These are phyloP conservation scores for Prionace glauca DNA, from an alignment of 2,797 vertebrate species.

Conservation along the genomic window DNA sequence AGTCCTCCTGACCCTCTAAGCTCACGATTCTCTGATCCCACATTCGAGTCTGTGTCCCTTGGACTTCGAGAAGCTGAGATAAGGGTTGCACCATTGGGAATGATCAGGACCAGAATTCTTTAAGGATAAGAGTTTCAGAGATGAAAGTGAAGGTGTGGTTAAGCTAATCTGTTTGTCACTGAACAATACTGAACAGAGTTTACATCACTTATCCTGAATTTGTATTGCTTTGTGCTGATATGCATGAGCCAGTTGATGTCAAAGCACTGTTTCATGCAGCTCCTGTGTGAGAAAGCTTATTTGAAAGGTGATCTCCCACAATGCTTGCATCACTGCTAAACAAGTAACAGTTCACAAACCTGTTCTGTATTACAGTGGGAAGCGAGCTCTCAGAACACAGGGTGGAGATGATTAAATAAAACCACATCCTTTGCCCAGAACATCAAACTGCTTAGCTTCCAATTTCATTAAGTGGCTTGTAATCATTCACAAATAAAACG, in stretches of 20 bases:
- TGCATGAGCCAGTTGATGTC: not conserved
- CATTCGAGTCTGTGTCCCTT: not conserved
- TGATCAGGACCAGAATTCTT: not conserved
- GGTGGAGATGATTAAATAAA: not conserved
- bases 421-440: conserved; percentile 14
- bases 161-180: not conserved
- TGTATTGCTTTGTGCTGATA: not conserved
- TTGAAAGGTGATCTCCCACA: not conserved
- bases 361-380: not conserved
- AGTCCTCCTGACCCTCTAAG: no score
- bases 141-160: not conserved
- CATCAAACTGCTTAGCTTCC: not conserved
- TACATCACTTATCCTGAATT: not conserved
- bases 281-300: not conserved
- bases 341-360: not conserved
- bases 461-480: not conserved
- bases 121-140: not conserved
- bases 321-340: not conserved
- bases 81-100: not conserved
- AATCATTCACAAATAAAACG: conserved; percentile 18
- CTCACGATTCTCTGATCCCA: no score
- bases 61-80: not conserved
- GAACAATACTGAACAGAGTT: no score
- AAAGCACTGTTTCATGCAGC: not conserved
- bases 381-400: not conserved